phyloP scores from a whole-genome alignment of 2,888 invertebrate genomes.

The Adelognathus sp. region DNA sequence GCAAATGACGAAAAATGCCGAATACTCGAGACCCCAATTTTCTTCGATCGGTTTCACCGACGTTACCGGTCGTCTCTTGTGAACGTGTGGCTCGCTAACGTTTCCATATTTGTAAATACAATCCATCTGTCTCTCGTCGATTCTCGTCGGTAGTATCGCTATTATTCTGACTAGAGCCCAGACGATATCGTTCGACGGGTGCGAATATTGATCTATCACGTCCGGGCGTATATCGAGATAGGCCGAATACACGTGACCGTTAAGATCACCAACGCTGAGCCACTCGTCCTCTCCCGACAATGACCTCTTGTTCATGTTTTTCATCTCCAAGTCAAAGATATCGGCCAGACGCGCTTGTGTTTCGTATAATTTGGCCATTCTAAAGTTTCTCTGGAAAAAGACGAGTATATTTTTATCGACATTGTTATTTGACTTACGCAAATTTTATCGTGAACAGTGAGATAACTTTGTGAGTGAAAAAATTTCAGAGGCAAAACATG shows the following conservation, averaged over 20 bases:
- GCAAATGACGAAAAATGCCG: conserved; percentile 80
- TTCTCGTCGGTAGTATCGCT: conserved; percentile 59
- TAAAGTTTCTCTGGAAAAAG: conserved; percentile 43
- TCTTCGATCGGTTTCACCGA: conserved; percentile 80
- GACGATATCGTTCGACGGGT: conserved; percentile 2
- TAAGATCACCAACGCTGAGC: conserved; percentile 41
- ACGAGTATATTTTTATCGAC: background rate
- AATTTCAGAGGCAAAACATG: too few species aligned
- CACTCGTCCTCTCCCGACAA: conserved; percentile 49
- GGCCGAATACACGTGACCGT: conserved; percentile 78
- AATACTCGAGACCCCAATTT: conserved; percentile 81
- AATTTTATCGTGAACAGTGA: too few species aligned
- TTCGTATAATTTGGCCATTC: conserved; percentile 44
- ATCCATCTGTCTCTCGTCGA: conserved; percentile 25
- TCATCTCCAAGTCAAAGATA: conserved; percentile 51
- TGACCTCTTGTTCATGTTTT: conserved; percentile 45
- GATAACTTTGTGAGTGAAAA: too few species aligned
- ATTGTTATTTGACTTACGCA: background rate
- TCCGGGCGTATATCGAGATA: conserved; percentile 80
- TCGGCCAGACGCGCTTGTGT: conserved; percentile 47
- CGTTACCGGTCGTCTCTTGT: conserved; percentile 73
- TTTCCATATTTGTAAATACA: conserved; percentile 62
- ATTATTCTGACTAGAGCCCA: conserved; percentile 63
- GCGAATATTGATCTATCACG: conserved; percentile 62
- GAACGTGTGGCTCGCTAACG: conserved; percentile 40